Conservation (phyloP, 2,888 invertebrate species). For the Himalopsyche kuldschensis region DNA sequence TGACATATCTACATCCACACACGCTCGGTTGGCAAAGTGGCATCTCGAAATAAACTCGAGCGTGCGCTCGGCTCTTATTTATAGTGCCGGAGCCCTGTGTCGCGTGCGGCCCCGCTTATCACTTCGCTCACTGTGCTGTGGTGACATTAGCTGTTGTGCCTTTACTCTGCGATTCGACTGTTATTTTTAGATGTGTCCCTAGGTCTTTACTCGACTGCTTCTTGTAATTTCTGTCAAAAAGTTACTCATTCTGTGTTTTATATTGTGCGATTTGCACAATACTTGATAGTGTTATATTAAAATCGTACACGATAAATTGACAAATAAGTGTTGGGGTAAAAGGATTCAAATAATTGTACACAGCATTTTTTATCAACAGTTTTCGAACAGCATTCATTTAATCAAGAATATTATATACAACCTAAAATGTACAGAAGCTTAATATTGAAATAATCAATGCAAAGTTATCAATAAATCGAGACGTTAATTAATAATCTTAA, state of each 20-base stretch:
- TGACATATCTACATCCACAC: not conserved
- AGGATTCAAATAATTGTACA: not conserved
- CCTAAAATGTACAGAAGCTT: not conserved
- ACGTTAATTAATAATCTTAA: not conserved
- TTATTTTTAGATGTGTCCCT: not conserved
- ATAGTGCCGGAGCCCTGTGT: conserved; percentile 28
- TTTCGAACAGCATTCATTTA: not conserved
- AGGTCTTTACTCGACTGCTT: not conserved
- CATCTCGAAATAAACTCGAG: conserved; percentile 38
- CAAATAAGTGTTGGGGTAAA: not conserved
- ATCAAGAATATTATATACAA: not conserved
- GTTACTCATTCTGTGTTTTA: not conserved
- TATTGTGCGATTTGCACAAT: not conserved
- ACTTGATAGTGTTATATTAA: not conserved
- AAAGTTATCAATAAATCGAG: not conserved
- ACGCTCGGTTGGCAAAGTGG: not conserved
- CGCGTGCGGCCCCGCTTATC: not conserved
- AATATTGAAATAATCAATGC: not conserved
- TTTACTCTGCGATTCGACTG: not conserved
- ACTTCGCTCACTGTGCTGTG: not conserved
- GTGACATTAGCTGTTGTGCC: not conserved
- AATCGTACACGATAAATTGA: not conserved
- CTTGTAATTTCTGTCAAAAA: not conserved
- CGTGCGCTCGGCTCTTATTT: conserved; percentile 32
- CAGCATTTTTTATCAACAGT: not conserved